Evolutionary conservation across 2,888 invertebrate genomes (phyloP).

Genomic region (Bruchidius siliquastri): DNA sequence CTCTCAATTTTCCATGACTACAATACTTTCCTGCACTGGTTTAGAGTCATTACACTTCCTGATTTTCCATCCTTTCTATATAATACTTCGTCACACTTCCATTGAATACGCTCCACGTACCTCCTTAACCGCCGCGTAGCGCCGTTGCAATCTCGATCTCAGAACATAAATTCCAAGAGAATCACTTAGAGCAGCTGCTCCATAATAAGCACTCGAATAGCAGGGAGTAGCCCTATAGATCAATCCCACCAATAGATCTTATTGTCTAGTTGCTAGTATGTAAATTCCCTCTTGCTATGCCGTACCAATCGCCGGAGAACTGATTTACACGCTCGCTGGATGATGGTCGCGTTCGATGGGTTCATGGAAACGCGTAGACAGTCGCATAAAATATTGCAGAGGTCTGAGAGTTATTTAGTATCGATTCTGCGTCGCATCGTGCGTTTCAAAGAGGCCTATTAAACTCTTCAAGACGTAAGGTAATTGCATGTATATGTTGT

Average conservation of each 20-base stretch:
- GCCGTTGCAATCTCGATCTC: constrained; percentile 25
- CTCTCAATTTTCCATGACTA: too few species aligned
- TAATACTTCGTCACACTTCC: background rate
- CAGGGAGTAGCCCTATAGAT: constrained; percentile 24
- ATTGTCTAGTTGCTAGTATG: constrained; percentile 20
- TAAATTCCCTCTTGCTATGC: constrained; percentile 3
- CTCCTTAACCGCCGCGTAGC: constrained; percentile 15
- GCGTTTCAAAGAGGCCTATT: background rate
- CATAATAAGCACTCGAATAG: constrained; percentile 21
- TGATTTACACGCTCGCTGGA: background rate
- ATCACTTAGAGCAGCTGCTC: constrained; percentile 30
- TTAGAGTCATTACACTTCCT: too few species aligned
- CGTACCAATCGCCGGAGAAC: background rate
- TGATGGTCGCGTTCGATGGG: background rate
- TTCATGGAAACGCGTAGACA: background rate
- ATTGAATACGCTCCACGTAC: constrained; percentile 19
- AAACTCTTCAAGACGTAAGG: background rate
- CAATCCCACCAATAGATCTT: constrained; percentile 26
- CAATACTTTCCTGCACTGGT: too few species aligned
- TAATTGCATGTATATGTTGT: too few species aligned
- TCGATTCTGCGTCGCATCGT: too few species aligned
- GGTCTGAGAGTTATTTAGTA: background rate
- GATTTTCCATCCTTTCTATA: background rate
- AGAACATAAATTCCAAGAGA: constrained; percentile 24
- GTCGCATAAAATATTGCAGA: background rate